Evolutionary conservation across 2,888 invertebrate species (phyloP).

Genomic region (Odontocolon sp.): DNA sequence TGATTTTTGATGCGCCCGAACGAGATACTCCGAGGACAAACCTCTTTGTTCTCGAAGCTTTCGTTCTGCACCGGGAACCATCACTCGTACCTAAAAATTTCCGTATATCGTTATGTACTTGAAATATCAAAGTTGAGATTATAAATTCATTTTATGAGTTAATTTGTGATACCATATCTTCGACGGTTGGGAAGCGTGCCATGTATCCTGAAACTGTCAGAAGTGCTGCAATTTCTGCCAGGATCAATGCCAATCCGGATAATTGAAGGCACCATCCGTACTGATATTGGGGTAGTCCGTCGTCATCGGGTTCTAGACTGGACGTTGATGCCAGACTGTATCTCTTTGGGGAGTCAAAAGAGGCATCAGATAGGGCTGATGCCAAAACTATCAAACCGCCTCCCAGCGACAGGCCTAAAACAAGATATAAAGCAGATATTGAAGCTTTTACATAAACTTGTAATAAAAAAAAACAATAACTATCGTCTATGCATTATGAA

Average conservation of each 20-base stretch:
- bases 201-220: slow-evolving; percentile 84
- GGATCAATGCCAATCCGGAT: slow-evolving; percentile 83
- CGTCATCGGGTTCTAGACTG: slow-evolving; percentile 74
- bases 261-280: slow-evolving; percentile 86
- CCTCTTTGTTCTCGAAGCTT: slow-evolving; percentile 83
- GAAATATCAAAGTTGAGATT: background rate
- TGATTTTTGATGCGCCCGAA: slow-evolving; percentile 79
- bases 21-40: slow-evolving; percentile 82
- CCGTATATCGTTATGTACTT: no score
- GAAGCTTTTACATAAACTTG: no score
- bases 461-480: no score
- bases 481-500: no score
- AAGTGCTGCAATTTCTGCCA: slow-evolving; percentile 84
- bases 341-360: slow-evolving; percentile 80
- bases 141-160: background rate
- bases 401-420: slow-evolving; percentile 84
- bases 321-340: slow-evolving; percentile 73
- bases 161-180: slow-evolving; percentile 82
- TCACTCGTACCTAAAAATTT: slow-evolving; percentile 82
- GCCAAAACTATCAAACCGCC: slow-evolving; percentile 84
- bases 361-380: slow-evolving; percentile 84
- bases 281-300: slow-evolving; percentile 81
- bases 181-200: slow-evolving; percentile 84
- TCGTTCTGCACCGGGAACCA: slow-evolving; percentile 84
- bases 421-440: no score